phyloP scores from a whole-genome alignment of 2,888 invertebrate genomes.

The Chymomyza caudatula region DNA sequence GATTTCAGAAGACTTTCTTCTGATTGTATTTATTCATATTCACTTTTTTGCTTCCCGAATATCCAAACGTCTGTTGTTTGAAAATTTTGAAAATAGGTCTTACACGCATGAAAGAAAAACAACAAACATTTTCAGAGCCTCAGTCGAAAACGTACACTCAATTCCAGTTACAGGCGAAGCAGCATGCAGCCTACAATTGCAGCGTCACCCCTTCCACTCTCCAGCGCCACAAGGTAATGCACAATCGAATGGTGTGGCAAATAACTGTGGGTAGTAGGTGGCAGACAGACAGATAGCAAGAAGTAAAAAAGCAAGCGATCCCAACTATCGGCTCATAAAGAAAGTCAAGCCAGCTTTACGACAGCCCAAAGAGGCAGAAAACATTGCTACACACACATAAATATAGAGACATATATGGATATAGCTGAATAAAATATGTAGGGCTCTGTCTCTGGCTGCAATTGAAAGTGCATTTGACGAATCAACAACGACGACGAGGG shows the following conservation, averaged over 20 bases:
- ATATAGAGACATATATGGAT: background rate
- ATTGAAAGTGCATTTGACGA: constrained; percentile 69
- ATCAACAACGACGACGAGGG: constrained; percentile 45
- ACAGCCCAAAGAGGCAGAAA: constrained; percentile 23
- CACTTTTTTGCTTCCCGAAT: background rate
- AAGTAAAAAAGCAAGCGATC: constrained; percentile 1
- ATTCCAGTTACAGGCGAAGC: constrained; percentile 21
- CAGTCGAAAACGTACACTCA: background rate
- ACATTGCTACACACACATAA: constrained; percentile 42
- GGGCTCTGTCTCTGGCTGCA: constrained; percentile 66
- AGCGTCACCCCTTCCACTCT: constrained; percentile 52
- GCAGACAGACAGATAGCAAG: background rate
- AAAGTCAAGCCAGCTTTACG: constrained; percentile 40
- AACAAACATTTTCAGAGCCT: constrained; percentile 21
- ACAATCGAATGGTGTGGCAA: constrained; percentile 24
- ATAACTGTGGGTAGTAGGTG: constrained; percentile 59
- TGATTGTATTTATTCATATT: background rate
- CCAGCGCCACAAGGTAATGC: background rate
- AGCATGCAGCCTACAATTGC: constrained; percentile 49
- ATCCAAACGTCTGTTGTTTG: background rate
- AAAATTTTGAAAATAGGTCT: constrained; percentile 9
- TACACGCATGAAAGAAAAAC: constrained; percentile 14
- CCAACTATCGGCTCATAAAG: constrained; percentile 45
- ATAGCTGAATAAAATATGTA: constrained; percentile 69
- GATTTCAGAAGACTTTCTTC: background rate